Evolutionary conservation across 2,888 invertebrate species (phyloP), one percentile per base, ranked within the genome.

Genomic region (Harpalus rufipes): DNA sequence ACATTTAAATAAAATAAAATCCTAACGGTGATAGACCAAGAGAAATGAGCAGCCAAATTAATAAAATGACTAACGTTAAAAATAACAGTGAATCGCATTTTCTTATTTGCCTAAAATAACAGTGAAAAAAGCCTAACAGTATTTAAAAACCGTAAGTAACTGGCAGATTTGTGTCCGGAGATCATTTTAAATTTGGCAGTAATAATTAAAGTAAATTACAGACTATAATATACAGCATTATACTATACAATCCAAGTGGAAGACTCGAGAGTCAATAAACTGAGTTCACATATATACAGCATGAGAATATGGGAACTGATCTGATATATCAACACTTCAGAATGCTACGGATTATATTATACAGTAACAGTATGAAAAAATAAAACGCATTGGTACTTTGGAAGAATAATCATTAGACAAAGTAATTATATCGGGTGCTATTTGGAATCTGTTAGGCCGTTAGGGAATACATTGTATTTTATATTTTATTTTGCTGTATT

Each of bases 81-180:
- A 84, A 44, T 84, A 84, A 84, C 84, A 84, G 84, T 84, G 84
- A 84, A 84, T 65, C 25, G 51, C 61, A 61, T 84, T 84, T 63
- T 78, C 51, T 76, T 84, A 74, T 83, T 61, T 83, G 83, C 74
- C 68, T 76, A 81, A 65, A 83, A 83, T 83, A 83, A 76, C 83
- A 82, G 82, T 82, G 82, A 82, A 82, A 44, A 51, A 44, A 76
- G 14, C 7, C 78, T 78, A 78, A 78, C 78, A 59, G 80, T 59
- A 80, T 80, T 80, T 80, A 61, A 80, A 80, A 80, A 80, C 80
- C 61, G 72, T 74, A 74, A 74, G 72, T 74, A 16, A 72, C n/a
- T 16, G 68, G 21, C 61, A 63, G 25, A 68, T 32, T 39, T 14
- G 10, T 39, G 39, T 39, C 63, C 12, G 68, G 14, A 63, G n/a